Evolutionary conservation across 2,797 vertebrate genomes (phyloP), one percentile per base, ranked within the genome.

Genomic region (Benthosema pterotum): DNA sequence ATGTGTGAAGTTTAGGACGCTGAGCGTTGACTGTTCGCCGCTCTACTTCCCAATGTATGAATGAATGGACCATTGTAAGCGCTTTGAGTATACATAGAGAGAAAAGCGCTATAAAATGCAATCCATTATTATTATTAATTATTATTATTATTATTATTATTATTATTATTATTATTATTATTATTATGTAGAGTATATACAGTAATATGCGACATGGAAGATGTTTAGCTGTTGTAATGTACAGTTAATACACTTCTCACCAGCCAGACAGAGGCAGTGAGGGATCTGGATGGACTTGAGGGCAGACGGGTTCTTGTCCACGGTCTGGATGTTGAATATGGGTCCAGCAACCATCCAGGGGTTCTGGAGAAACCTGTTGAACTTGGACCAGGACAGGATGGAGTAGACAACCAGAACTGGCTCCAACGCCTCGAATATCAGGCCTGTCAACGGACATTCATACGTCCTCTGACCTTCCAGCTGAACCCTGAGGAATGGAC

Each of bases 251-350:
- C 1, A 38, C 9, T 7, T 38, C 6, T 1, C 6, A 95, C 94
- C 90, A 2, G 90, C 78, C 0, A 97, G 85, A 76, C 95, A 96
- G 67, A 97, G 83, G 0, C 92, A 93, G 83, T 97, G 95, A 0
- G 95, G 95, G 63, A 97, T 95, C 63, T 95, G 93, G 83, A 96
- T 92, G 75, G 93, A 95, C 70, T 82, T 87, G 48, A 97, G 93
- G 43, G 84, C 61, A 0, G 90, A 62, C 0, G 85, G 79, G 0
- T 93, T 86, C 51, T 88, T 90, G 42, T 87, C 12, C 25, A 90
- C 73, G 0, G 94, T 95, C 71, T 87, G 88, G 74, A 96, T 93
- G 0, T 96, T 90, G 47, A 96, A 96, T 66, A 96, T 93, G 0
- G 95, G 95, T 6, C 95, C 95, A 0, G 94, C 94, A 6, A 94